phyloP scores from a whole-genome alignment of 2,888 invertebrate genomes.

The Synergus gifuensis region DNA sequence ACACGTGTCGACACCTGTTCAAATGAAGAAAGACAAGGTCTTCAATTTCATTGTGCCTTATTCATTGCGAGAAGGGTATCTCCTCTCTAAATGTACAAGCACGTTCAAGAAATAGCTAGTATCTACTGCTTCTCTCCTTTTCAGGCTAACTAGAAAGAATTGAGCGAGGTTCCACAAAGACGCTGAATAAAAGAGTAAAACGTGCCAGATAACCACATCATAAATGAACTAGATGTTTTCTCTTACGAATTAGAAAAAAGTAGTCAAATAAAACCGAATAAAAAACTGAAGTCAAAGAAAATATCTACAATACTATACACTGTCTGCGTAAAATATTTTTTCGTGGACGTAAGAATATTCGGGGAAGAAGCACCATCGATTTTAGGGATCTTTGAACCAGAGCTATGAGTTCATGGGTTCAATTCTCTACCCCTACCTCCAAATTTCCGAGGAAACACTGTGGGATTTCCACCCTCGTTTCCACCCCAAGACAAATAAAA shows the following conservation, averaged over 20 bases:
- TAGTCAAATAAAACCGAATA: not conserved
- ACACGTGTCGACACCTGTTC: constrained; percentile 63
- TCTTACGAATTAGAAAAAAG: not conserved
- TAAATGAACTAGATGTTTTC: no score
- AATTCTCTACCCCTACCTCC: constrained; percentile 4
- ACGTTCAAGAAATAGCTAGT: not conserved
- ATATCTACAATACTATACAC: no score
- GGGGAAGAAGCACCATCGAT: constrained; percentile 16
- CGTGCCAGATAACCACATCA: not conserved
- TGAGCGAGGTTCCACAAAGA: not conserved
- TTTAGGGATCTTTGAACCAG: not conserved
- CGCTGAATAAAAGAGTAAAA: not conserved
- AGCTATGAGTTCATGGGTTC: constrained; percentile 24
- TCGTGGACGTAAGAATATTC: constrained; percentile 1
- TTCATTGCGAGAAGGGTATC: constrained; percentile 47
- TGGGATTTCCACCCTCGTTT: not conserved
- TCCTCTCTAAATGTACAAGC: constrained; percentile 46
- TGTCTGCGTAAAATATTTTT: not conserved
- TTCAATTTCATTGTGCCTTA: constrained; percentile 25
- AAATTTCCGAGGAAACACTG: constrained; percentile 1
- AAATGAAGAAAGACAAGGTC: constrained; percentile 55
- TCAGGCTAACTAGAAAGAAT: constrained; percentile 9
- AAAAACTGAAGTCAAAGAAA: no score
- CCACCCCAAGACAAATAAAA: constrained; percentile 9
- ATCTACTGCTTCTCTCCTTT: constrained; percentile 4